Conservation (phyloP, 2,888 invertebrate species). For the Drosophila austrosaltans region DNA sequence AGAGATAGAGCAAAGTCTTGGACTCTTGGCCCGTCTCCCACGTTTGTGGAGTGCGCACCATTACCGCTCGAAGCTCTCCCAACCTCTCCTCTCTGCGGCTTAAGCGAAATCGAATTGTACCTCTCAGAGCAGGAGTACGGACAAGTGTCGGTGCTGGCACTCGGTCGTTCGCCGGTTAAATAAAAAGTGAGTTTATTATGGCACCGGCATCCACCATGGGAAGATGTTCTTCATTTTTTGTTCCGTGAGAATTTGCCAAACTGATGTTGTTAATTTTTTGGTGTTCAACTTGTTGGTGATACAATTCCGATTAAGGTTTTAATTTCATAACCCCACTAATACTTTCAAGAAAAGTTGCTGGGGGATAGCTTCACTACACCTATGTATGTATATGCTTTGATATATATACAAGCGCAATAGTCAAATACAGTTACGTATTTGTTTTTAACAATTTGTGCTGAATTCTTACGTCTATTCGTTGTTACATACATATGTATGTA, state of each 20-base stretch:
- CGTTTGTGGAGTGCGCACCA: constrained; percentile 61
- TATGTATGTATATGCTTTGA: constrained; percentile 8
- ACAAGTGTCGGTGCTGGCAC: constrained; percentile 42
- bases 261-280: constrained; percentile 10
- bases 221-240: constrained; percentile 41
- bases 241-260: constrained; percentile 33
- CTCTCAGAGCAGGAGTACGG: constrained; percentile 56
- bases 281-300: constrained; percentile 48
- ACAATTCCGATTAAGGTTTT: constrained; percentile 32
- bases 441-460: constrained; percentile 62
- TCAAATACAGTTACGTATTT: constrained; percentile 45
- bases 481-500: constrained; percentile 8
- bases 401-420: constrained; percentile 24
- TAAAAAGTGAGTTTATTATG: constrained; percentile 71
- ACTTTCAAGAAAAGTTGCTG: constrained; percentile 1
- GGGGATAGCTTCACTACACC: constrained; percentile 23
- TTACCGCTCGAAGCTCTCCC: constrained; percentile 35
- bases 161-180: constrained; percentile 62
- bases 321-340: constrained; percentile 37
- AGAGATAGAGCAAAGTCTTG: constrained; percentile 42
- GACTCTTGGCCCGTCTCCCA: constrained; percentile 48
- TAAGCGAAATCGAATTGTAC: constrained; percentile 55
- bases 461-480: constrained; percentile 47
- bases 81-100: constrained; percentile 51
- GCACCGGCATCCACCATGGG: constrained; percentile 64